Evolutionary conservation across 2,113 vertebrate species (phyloP).

Genomic region (Illadopsis cleaveri): DNA sequence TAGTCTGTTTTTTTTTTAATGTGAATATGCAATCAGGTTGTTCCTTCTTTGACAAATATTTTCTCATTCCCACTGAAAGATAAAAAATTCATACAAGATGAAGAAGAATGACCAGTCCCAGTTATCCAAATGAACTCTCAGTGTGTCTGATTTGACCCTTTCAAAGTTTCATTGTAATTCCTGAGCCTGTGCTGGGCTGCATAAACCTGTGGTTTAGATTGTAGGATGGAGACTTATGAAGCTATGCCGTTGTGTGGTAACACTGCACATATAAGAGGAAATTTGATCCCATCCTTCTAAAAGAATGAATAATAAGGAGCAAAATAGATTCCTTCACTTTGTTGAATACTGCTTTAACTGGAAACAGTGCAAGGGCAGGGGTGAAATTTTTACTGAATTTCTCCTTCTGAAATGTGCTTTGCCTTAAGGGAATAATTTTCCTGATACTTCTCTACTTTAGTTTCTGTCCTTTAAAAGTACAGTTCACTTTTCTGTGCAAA

Average conservation of each 20-base stretch:
- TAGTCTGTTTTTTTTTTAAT: neutral
- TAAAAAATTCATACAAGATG: neutral
- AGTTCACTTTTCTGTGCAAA: neutral
- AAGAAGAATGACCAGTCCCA: neutral
- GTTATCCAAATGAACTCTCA: neutral
- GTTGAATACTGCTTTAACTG: neutral
- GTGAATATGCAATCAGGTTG: neutral
- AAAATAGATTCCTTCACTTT: neutral
- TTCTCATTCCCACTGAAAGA: neutral
- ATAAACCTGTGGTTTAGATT: neutral
- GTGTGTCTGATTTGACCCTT: rapidly evolving
- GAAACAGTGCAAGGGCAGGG: neutral
- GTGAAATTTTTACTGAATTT: neutral
- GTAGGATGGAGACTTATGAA: neutral
- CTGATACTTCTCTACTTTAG: neutral
- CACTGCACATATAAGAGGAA: rapidly evolving
- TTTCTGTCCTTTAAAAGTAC: neutral
- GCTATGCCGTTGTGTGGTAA: neutral
- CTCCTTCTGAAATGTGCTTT: neutral
- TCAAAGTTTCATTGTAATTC: neutral
- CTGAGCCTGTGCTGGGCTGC: neutral
- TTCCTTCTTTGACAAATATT: neutral
- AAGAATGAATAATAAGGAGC: neutral
- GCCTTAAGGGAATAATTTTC: neutral
- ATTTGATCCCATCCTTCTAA: neutral